Conservation (phyloP, 1,140 invertebrate genomes). For the Acromyrmex charruanus region DNA sequence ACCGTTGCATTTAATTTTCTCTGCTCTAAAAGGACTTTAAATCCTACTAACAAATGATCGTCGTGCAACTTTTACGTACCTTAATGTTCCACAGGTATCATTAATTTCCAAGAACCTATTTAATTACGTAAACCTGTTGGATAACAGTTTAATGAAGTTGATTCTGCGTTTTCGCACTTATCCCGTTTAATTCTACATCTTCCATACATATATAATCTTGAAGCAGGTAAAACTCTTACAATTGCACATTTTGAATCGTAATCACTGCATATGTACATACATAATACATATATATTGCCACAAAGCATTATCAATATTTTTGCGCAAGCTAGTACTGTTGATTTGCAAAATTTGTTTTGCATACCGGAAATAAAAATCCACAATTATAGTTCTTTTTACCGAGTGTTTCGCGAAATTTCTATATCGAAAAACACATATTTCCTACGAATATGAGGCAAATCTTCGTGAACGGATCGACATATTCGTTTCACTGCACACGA, state of each 20-base stretch:
- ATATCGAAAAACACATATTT: background rate
- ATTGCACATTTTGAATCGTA: background rate
- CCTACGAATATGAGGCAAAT: too few species aligned
- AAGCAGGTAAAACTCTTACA: background rate
- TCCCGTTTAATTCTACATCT: background rate
- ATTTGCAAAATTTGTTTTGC: background rate
- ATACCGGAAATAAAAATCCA: background rate
- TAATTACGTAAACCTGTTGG: slow-evolving; percentile 11
- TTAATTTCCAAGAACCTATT: slow-evolving; percentile 12
- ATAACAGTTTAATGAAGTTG: slow-evolving; percentile 42
- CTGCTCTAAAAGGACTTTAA: background rate
- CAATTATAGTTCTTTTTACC: background rate
- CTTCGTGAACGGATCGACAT: too few species aligned
- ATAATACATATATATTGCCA: too few species aligned
- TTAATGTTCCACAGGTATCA: background rate
- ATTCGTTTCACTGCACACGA: too few species aligned
- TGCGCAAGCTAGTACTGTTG: too few species aligned
- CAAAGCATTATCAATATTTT: background rate
- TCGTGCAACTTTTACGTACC: background rate
- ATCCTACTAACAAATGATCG: background rate
- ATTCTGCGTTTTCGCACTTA: background rate
- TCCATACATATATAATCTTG: background rate
- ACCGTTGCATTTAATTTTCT: slow-evolving; percentile 19
- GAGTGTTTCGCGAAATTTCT: background rate
- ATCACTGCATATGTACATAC: background rate